Base-by-base conservation (phyloP, 2,888 invertebrate genomes). In the Leptura quadrifasciata region DNA sequence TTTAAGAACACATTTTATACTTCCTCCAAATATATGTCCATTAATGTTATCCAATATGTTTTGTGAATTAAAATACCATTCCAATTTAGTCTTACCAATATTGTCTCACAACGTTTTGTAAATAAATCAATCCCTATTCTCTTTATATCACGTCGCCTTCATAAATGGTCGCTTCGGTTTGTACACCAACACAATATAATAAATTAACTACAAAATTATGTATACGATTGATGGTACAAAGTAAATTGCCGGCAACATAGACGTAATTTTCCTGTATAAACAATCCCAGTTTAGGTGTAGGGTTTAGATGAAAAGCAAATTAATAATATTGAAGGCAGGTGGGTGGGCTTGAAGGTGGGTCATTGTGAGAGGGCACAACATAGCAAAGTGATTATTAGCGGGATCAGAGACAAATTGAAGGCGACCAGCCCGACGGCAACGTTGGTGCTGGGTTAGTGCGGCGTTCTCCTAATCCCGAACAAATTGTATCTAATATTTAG, bases 401-500 rank as follows among this genome's bases (percentile, higher is more conserved):
- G 85, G 87, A 86, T 87, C 87, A 86, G 84, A 82, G 84, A 86
- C 85, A 86, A 87, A 86, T 87, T 87, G 85, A 83, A 85, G 82
- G 81, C 80, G 78, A 77, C 76, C 75, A 80, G 74, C 77, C 76
- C 75, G 78, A 20, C 39, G 68, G 68, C 68, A 39, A 24, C 20
- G 61, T 24, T 65, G 73, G 52, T 57, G 65, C 52, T 24, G 74
- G 74, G 81, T 79, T 76, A 80, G 79, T 81, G 80, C 80, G 75
- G 79, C 80, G 77, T 78, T 78, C 80, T 79, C 84, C 85, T 87
- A 88, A 87, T 87, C 88, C 87, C 78, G 84, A 84, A 87, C 88
- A 88, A 88, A 88, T 88, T 88, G 88, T 87, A 87, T 88, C 87
- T 88, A 87, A 88, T 88, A 88, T 88, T 88, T 87, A 87, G 86